Base-by-base conservation (phyloP, 1,140 invertebrate genomes). In the Drosophila ananassae region DNA sequence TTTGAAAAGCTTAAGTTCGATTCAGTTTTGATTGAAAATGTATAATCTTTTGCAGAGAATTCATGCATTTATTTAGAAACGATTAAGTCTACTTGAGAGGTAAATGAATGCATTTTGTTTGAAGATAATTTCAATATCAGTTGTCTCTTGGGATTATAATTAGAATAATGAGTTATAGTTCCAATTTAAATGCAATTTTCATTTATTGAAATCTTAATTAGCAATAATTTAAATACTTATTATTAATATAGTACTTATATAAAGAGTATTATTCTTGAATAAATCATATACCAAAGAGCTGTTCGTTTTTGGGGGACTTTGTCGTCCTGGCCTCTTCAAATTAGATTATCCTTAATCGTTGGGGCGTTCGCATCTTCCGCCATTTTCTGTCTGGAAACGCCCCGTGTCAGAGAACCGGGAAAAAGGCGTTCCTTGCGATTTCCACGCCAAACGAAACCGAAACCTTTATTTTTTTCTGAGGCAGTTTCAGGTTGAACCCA, bases 331-430 rank as follows among this genome's bases (percentile, higher is more conserved):
- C 30, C 24, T 39, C 50, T 34, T 47, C 34, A 76, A 84, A 85
- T 85, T 80, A 61, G 66, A 77, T 84, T 85, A 85, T 73, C 73
- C 41, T 39, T 61, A 71, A 73, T 71, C 58, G 52, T 52, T 64
- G 59, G 63, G 63, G 60, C 63, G 30, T 47, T 60, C 21, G 61
- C 60, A 53, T 74, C 59, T 85, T 85, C 68, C 81, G 82, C 81
- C 81, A 84, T 84, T 81, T 84, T 80, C 52, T 79, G 82, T 87
- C 81, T 84, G 79, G 79, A 24, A 62, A 67, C 75, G 75, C 79
- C 76, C 72, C 46, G 61, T 77, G 83, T 77, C 64, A 89, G 55
- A 59, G 51, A 89, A 59, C 76, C 83, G 75, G 84, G 83, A 89
- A 83, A 67, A 83, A 83, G 83, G 83, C 79, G 83, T 89, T 79